phyloP scores from a whole-genome alignment of 2,113 vertebrate genomes.

The Castor canadensis region DNA sequence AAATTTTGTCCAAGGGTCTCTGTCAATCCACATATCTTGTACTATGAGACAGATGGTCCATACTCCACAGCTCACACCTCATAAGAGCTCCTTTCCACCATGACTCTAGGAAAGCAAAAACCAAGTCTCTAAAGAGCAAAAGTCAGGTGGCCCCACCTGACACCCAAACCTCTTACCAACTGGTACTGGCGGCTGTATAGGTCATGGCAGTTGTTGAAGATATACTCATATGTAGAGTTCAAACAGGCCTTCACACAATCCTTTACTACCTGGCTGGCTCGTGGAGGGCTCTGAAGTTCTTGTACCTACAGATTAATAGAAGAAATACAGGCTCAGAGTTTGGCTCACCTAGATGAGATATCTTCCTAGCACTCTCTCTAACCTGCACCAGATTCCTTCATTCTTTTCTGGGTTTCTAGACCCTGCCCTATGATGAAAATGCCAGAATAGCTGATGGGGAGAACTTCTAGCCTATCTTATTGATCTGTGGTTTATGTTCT shows the following conservation, averaged over 20 bases:
- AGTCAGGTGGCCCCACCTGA: background rate
- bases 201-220: conserved; percentile 98
- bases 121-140: background rate
- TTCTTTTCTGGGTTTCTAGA: background rate
- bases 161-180: conserved; percentile 78
- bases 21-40: conserved; percentile 21
- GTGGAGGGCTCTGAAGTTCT: conserved; percentile 96
- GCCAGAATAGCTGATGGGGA: background rate
- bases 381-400: background rate
- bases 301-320: conserved; percentile 88
- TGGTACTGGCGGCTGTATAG: conserved; percentile 96
- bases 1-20: background rate
- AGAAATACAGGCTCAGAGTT: background rate
- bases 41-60: background rate
- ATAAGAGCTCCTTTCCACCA: background rate
- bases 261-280: conserved; percentile 97
- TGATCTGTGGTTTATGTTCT: background rate
- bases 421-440: background rate
- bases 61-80: background rate
- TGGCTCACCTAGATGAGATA: background rate
- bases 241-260: conserved; percentile 99
- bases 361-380: background rate
- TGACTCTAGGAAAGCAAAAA: background rate
- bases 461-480: background rate
- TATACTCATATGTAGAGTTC: conserved; percentile 98